A percentile compares a stretch with the other conserved stretches of the same genome.
These are phyloP conservation scores for Rostratula benghalensis DNA, from an alignment of 2,113 vertebrate species.

Conservation along the genomic window DNA sequence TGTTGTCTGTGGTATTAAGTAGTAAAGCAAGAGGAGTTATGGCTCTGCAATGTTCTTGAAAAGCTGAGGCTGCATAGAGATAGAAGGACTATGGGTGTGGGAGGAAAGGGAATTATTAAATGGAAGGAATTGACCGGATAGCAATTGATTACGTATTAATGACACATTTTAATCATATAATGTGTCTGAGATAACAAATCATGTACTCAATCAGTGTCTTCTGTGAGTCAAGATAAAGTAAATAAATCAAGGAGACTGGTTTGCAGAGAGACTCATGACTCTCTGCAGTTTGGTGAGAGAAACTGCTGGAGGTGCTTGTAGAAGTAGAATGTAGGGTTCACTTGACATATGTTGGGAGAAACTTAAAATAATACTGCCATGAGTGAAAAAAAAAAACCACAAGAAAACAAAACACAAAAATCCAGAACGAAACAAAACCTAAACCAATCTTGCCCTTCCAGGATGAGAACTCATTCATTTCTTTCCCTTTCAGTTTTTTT, in stretches of 20 bases:
- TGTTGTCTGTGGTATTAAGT: not conserved
- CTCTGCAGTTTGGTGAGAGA: not conserved
- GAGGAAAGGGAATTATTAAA: not conserved
- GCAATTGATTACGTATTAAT: not conserved
- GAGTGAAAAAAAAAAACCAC: not conserved
- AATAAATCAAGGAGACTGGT: not conserved
- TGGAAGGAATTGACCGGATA: not conserved
- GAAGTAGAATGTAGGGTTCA: not conserved
- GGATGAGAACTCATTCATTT: not conserved
- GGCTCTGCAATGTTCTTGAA: not conserved
- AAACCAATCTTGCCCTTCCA: not conserved
- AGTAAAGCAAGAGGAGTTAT: not conserved
- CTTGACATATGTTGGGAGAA: not conserved
- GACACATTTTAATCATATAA: not conserved
- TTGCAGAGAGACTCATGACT: not conserved
- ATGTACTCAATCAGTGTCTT: not conserved
- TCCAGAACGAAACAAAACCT: too few relatives aligned
- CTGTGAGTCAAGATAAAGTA: not conserved
- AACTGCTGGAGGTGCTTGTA: not conserved
- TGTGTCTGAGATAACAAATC: not conserved
- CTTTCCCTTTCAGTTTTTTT: not conserved
- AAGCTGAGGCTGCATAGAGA: not conserved
- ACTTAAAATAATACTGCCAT: not conserved
- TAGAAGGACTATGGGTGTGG: not conserved
- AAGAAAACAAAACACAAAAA: too few relatives aligned